phyloP scores from a whole-genome alignment of 1,140 invertebrate species.

The Copidosoma floridanum region DNA sequence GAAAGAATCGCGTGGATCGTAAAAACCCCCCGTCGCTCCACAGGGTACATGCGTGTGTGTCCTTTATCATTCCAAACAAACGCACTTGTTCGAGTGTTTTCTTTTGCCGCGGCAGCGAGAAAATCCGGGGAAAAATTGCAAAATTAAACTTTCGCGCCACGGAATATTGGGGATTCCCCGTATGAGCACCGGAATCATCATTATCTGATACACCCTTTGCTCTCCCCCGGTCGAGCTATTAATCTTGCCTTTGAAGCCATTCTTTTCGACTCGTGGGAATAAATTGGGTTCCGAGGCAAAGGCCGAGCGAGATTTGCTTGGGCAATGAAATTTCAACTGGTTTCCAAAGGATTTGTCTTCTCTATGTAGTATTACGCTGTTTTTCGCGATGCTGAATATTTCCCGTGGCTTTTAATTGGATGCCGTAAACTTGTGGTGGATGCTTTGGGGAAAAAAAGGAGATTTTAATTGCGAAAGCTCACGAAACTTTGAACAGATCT shows the following conservation, averaged over 20 bases:
- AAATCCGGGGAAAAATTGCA: background rate
- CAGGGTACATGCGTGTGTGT: background rate
- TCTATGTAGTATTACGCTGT: background rate
- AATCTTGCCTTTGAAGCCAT: constrained; percentile 21
- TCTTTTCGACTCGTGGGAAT: constrained; percentile 15
- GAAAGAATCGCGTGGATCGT: background rate
- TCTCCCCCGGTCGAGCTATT: constrained; percentile 5
- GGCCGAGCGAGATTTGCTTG: background rate
- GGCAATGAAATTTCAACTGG: constrained; percentile 10
- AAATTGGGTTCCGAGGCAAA: constrained; percentile 16
- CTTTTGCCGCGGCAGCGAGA: no score
- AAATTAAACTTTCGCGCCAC: background rate
- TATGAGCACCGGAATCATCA: no score
- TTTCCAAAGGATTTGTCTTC: background rate
- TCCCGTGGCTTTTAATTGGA: no score
- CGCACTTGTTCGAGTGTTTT: constrained; percentile 1
- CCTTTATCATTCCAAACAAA: constrained; percentile 21
- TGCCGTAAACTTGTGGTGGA: no score
- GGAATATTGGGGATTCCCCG: constrained; percentile 9
- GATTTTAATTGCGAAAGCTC: no score
- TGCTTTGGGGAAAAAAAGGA: no score
- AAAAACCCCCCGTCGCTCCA: no score
- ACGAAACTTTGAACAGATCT: no score
- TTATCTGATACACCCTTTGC: no score
- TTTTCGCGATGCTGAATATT: constrained; percentile 9